phyloP scores from a whole-genome alignment of 1,140 invertebrate species.

The Drosophila kohkoa region DNA sequence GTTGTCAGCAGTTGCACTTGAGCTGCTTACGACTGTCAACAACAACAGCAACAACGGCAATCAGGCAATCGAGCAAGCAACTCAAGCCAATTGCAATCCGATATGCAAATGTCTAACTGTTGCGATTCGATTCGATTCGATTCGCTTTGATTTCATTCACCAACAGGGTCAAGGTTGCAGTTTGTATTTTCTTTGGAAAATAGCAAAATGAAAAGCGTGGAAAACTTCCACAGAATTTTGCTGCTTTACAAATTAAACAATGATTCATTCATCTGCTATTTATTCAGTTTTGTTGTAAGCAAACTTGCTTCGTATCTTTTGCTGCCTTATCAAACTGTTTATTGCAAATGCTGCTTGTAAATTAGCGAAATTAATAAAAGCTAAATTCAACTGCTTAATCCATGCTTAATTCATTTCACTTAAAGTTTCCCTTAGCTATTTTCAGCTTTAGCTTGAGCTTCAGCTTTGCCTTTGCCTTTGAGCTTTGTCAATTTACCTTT shows the following conservation, averaged over 20 bases:
- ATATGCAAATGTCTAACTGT: slow-evolving; percentile 69
- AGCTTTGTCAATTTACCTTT: slow-evolving; percentile 76
- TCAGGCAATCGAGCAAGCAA: slow-evolving; percentile 45
- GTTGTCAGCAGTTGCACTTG: slow-evolving; percentile 56
- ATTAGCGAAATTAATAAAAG: slow-evolving; percentile 1
- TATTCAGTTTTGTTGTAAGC: no score
- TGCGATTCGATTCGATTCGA: slow-evolving; percentile 36
- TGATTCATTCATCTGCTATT: no score
- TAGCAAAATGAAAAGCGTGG: neutral
- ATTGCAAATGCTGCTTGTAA: neutral
- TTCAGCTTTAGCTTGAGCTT: slow-evolving; percentile 22
- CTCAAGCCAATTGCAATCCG: slow-evolving; percentile 65
- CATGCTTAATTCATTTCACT: neutral
- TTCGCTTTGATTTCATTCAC: slow-evolving; percentile 2
- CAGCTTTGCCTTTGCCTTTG: slow-evolving; percentile 31
- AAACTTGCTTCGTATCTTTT: no score
- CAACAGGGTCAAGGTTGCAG: slow-evolving; percentile 2
- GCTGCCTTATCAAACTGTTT: no score
- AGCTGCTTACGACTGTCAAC: slow-evolving; percentile 38
- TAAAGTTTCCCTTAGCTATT: slow-evolving; percentile 19
- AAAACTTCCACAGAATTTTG: no score
- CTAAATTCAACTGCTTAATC: neutral
- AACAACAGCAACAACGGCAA: slow-evolving; percentile 16
- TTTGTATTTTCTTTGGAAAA: neutral
- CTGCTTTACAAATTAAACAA: no score